Base-by-base conservation (phyloP, 2,113 vertebrate species). In the Henicopernis longicauda region DNA sequence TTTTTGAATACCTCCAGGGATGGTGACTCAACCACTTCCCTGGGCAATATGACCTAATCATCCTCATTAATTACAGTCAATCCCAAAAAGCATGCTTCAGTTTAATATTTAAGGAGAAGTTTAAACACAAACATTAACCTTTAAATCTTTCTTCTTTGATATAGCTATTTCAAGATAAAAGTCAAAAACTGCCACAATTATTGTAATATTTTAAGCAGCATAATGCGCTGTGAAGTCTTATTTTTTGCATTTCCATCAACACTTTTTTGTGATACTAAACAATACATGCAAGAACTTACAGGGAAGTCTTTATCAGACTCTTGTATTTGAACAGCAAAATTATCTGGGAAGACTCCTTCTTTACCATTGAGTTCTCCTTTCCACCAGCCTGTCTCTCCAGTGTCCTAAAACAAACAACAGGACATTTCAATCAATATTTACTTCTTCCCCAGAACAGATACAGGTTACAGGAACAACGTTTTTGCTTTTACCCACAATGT, bases 331-430 rank as follows among this genome's bases (percentile, higher is more conserved):
- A 96, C 11, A 65, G 99, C 99, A 96, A 99, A 99, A 94, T 99
- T 99, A 93, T 99, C 99, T 61, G 99, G 99, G 95, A 99, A 99
- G 67, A 99, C 98, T 13, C 99, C 99, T 95, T 99, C 98, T 98
- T 95, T 99, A 50, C 99, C 99, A 57, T 97, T 98, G 31, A 99
- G 91, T 82, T 99, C 99, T 61, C 99, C 99, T 97, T 97, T 98
- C 99, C 99, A 99, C 99, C 99, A 99, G 86, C 99, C 99, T 7
- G 96, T 87, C 85, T 99, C 99, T 69, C 99, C 99, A 59, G 99
- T 99, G 74, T 99, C 99, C 99, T 99, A 96, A 93, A 97, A 96
- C 5, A 96, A 91, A 69, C n/a, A 97, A 80, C 23, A 79, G 34
- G 19, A 62, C 22, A 77, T 47, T 86, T 77, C n/a, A 58, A 65